phyloP scores from a whole-genome alignment of 2,797 vertebrate genomes.

The Neoniphon sammara region DNA sequence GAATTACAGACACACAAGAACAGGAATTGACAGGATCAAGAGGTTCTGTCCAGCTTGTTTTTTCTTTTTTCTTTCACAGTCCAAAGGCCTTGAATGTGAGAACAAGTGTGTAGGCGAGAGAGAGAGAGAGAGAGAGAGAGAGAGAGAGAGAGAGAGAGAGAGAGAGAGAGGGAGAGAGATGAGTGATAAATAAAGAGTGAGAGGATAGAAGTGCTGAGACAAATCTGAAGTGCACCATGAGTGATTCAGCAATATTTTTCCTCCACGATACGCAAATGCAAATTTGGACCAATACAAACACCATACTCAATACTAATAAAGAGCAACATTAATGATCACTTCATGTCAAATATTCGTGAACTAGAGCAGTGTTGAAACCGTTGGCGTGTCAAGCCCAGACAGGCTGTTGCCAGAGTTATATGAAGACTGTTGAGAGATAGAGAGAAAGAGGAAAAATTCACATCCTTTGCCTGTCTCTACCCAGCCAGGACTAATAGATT shows the following conservation, averaged over 20 bases:
- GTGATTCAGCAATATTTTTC: not conserved
- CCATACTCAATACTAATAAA: not conserved
- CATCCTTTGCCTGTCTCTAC: not conserved
- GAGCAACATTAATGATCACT: not conserved
- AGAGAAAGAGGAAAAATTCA: not conserved
- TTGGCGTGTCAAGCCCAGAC: conserved; percentile 13
- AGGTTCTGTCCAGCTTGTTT: conserved; percentile 21
- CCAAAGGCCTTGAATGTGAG: conserved; percentile 30
- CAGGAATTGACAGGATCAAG: not conserved
- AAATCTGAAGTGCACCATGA: not conserved
- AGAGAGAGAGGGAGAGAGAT: conserved; percentile 1
- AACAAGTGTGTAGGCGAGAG: not conserved
- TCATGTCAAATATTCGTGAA: conserved; percentile 1
- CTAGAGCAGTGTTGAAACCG: conserved; percentile 3
- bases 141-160: too few species aligned
- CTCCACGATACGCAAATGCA: not conserved
- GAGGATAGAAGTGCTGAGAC: conserved; percentile 15
- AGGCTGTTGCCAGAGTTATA: conserved; percentile 15
- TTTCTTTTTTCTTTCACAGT: conserved; percentile 2
- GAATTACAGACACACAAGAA: conserved; percentile 26
- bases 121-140: not conserved
- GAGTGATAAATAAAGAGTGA: not conserved
- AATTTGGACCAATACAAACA: conserved; percentile 2
- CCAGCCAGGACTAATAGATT: conserved; percentile 13
- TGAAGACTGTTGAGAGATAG: conserved; percentile 5